Percentiles rank a stretch among this genome's conserved stretches.
These are phyloP conservation scores for Graphium colonna DNA, from an alignment of 2,888 invertebrate genomes.

Conservation along the genomic window DNA sequence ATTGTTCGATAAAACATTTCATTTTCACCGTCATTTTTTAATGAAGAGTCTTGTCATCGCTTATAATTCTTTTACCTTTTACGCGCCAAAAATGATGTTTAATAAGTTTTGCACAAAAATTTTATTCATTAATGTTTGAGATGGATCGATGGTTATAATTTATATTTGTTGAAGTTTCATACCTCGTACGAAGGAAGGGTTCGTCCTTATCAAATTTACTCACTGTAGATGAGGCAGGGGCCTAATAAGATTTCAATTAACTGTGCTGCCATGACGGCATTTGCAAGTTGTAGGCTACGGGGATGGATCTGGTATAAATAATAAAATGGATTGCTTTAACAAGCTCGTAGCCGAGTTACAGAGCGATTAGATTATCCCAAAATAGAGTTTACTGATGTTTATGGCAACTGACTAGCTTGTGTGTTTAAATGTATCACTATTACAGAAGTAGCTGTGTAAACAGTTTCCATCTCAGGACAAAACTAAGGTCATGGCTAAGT, in stretches of 20 bases:
- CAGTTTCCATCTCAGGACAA: no score
- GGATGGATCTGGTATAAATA: constrained; percentile 50
- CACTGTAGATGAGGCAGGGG: constrained; percentile 7
- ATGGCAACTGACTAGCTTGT: constrained; percentile 48
- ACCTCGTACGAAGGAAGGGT: constrained; percentile 25
- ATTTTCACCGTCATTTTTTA: no score
- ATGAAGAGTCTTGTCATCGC: no score
- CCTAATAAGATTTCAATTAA: constrained; percentile 41
- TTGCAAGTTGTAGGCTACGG: constrained; percentile 34
- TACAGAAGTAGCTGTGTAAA: no score
- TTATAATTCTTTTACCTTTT: no score
- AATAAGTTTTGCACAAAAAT: no score
- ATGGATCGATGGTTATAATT: no score
- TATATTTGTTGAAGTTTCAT: not conserved
- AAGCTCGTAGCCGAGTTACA: constrained; percentile 52
- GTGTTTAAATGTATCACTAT: constrained; percentile 45
- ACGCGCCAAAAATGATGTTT: no score
- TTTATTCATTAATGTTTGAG: no score
- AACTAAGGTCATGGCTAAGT: no score
- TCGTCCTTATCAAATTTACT: constrained; percentile 26
- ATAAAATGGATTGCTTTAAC: constrained; percentile 51
- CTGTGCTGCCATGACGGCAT: constrained; percentile 35
- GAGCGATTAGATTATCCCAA: constrained; percentile 37
- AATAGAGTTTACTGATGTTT: constrained; percentile 53
- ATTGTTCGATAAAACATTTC: no score